Evolutionary conservation across 2,888 invertebrate species (phyloP).

Genomic region (Saturnia japonica): DNA sequence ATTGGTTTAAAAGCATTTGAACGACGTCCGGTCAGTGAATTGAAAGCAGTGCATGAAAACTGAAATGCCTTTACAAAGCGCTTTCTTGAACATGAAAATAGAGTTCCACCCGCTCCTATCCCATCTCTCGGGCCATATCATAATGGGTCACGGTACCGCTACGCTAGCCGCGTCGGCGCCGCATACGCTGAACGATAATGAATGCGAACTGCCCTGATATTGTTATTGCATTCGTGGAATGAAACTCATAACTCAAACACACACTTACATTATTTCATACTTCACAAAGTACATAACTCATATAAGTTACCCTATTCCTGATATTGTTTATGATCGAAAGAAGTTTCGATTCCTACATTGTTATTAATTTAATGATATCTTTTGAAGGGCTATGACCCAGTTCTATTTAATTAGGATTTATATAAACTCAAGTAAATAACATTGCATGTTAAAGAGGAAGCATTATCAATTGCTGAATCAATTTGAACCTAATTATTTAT

Average conservation of each 20-base stretch:
- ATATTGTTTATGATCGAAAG: too few species aligned
- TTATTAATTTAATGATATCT: too few species aligned
- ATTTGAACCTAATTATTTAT: too few species aligned
- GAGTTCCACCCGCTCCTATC: constrained; percentile 16
- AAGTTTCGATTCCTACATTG: too few species aligned
- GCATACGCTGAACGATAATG: constrained; percentile 40
- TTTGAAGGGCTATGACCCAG: too few species aligned
- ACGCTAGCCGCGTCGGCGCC: constrained; percentile 67
- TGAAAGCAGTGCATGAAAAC: neutral
- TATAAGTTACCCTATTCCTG: neutral
- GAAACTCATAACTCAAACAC: constrained; percentile 24
- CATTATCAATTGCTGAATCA: too few species aligned
- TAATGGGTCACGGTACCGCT: constrained; percentile 70
- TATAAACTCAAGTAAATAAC: too few species aligned
- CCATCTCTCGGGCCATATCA: constrained; percentile 31
- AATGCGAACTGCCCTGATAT: constrained; percentile 39
- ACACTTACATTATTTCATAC: neutral
- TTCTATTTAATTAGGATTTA: too few species aligned
- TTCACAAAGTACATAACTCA: neutral
- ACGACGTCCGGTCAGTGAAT: neutral
- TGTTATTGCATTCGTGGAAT: constrained; percentile 29
- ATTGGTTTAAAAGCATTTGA: neutral
- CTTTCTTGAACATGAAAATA: neutral
- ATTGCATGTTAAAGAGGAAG: too few species aligned
- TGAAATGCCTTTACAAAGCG: neutral